phyloP scores from a whole-genome alignment of 1,140 invertebrate genomes.

The Zaprionus nigranus region DNA sequence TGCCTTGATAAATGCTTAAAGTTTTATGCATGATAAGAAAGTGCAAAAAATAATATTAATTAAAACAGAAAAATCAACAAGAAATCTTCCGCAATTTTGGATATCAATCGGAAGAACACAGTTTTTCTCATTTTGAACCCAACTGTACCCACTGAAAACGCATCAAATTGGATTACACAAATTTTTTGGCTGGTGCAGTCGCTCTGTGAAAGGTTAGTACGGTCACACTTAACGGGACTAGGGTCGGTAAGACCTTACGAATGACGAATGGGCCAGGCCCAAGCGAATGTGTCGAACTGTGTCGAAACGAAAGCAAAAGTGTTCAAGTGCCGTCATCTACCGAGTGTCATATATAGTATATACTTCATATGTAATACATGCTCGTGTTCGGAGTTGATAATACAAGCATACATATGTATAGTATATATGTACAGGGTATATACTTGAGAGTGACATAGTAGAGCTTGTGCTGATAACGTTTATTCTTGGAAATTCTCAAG shows the following conservation, averaged over 20 bases:
- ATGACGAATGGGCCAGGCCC: conserved; percentile 38
- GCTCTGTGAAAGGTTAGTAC: conserved; percentile 78
- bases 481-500: conserved; percentile 19
- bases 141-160: conserved; percentile 61
- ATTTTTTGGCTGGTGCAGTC: conserved; percentile 74
- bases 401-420: background rate
- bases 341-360: conserved; percentile 47
- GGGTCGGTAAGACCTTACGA: conserved; percentile 6
- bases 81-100: conserved; percentile 14
- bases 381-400: conserved; percentile 23
- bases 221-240: conserved; percentile 25
- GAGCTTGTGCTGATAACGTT: conserved; percentile 34
- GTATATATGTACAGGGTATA: background rate
- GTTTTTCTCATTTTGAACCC: conserved; percentile 34
- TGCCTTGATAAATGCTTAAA: conserved; percentile 68
- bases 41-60: conserved; percentile 37
- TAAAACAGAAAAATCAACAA: conserved; percentile 17
- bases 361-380: conserved; percentile 30
- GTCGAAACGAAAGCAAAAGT: conserved; percentile 72
- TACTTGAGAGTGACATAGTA: conserved; percentile 3
- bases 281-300: background rate
- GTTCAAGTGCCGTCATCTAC: conserved; percentile 48
- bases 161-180: conserved; percentile 79
- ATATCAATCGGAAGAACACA: conserved; percentile 33
- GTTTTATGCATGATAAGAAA: conserved; percentile 52